Evolutionary conservation across 2,797 vertebrate genomes (phyloP).

Genomic region (Diceros bicornis): DNA sequence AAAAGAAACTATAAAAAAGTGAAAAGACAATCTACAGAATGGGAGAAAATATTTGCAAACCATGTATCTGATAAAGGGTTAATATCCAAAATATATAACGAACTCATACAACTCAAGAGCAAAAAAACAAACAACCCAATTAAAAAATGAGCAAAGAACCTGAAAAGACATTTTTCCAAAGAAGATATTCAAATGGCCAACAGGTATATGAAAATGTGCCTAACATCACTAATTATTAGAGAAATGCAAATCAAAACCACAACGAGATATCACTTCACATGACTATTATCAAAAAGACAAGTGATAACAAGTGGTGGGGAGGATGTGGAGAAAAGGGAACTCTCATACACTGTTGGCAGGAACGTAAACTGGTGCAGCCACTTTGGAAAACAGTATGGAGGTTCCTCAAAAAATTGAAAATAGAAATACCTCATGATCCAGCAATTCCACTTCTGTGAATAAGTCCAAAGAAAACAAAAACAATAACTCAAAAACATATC

Average conservation of each 20-base stretch:
- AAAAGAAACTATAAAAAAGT: background rate
- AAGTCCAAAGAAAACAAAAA: background rate
- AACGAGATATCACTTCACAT: background rate
- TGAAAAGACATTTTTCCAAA: background rate
- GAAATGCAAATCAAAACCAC: background rate
- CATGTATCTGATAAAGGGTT: background rate
- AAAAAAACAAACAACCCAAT: background rate
- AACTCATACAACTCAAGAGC: background rate
- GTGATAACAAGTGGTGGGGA: background rate
- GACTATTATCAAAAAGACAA: background rate
- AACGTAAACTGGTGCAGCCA: too few species aligned
- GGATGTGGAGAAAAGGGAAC: background rate
- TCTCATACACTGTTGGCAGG: background rate
- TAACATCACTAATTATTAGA: background rate
- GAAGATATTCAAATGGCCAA: background rate
- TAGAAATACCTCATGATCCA: background rate
- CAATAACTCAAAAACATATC: background rate
- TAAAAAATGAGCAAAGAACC: background rate
- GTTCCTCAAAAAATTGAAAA: background rate
- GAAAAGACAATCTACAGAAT: background rate
- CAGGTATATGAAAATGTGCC: background rate
- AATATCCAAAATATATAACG: background rate
- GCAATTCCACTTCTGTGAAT: background rate
- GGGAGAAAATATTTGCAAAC: background rate
- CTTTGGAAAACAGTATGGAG: background rate